A percentile compares a stretch with the other conserved stretches of the same genome.
phyloP scores from a whole-genome alignment of 2,888 invertebrate species.

The Prosopocoilus inquinatus region DNA sequence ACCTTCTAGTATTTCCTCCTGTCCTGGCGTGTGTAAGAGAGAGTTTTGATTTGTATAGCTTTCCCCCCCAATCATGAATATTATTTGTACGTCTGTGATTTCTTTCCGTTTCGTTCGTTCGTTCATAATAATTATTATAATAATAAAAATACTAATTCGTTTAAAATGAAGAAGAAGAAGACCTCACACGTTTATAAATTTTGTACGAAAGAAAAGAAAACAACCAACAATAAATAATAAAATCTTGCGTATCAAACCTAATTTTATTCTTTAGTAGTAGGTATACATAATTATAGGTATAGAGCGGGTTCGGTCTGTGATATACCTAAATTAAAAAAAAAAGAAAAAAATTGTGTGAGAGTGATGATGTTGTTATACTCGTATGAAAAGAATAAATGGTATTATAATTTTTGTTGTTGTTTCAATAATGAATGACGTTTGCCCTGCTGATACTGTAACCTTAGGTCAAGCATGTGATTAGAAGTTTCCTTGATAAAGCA shows the following conservation, averaged over 20 bases:
- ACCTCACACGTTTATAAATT: too few species aligned
- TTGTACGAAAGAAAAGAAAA: too few species aligned
- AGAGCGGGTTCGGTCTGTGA: constrained; percentile 17
- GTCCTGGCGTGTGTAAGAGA: too few species aligned
- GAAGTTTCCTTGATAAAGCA: neutral
- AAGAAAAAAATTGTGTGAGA: constrained; percentile 6
- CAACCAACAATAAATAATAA: neutral
- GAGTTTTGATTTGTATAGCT: neutral
- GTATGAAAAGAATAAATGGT: constrained; percentile 9
- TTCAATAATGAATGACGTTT: neutral
- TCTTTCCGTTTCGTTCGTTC: neutral
- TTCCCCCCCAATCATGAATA: neutral
- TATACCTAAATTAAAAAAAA: too few species aligned
- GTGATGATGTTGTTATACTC: constrained; percentile 6
- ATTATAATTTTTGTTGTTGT: constrained; percentile 11
- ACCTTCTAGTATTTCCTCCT: constrained; percentile 66
- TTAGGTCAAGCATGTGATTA: neutral
- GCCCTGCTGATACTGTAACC: constrained; percentile 1
- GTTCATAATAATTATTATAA: too few species aligned
- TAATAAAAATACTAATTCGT: too few species aligned
- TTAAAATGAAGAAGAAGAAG: neutral
- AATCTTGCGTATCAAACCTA: constrained; percentile 18
- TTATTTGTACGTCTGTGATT: constrained; percentile 1
- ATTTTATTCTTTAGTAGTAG: constrained; percentile 7
- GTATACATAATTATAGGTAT: too few species aligned